Conservation (phyloP, 1,140 invertebrate genomes). For the Apocrypta bakeri region DNA sequence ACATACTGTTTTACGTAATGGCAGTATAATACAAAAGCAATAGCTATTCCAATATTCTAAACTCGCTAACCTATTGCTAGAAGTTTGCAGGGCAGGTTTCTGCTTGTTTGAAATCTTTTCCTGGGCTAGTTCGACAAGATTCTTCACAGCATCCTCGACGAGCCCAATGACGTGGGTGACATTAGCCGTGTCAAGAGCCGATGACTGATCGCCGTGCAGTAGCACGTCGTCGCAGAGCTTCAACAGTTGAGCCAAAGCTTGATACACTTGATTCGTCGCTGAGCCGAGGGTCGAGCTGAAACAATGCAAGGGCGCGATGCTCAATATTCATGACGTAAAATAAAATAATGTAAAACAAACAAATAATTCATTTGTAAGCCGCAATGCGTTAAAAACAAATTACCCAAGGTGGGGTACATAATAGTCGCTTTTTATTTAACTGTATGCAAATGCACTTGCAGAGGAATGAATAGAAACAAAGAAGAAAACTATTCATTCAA, state of each 20-base stretch:
- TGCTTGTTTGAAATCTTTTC: conserved; percentile 79
- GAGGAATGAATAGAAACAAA: not conserved
- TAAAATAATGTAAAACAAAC: not conserved
- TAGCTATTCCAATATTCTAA: no score
- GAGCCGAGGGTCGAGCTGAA: conserved; percentile 80
- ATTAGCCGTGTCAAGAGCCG: conserved; percentile 81
- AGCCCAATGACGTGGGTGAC: conserved; percentile 86
- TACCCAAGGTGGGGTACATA: not conserved
- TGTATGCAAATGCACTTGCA: not conserved
- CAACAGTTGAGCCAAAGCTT: conserved; percentile 89
- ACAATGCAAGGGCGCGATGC: no score
- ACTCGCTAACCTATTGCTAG: conserved; percentile 69
- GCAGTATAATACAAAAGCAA: no score
- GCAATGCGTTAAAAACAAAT: not conserved
- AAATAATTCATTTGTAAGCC: not conserved
- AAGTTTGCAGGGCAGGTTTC: conserved; percentile 68
- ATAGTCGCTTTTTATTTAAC: not conserved
- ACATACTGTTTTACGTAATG: no score
- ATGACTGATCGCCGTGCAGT: conserved; percentile 81
- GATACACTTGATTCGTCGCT: conserved; percentile 90
- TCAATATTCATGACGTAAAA: no score
- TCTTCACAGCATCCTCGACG: conserved; percentile 86
- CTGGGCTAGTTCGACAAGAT: conserved; percentile 79
- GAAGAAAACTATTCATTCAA: not conserved
- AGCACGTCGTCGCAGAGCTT: conserved; percentile 92